Evolutionary conservation across 2,797 vertebrate genomes (phyloP).

Genomic region (Petrocephalus schoutedeni): DNA sequence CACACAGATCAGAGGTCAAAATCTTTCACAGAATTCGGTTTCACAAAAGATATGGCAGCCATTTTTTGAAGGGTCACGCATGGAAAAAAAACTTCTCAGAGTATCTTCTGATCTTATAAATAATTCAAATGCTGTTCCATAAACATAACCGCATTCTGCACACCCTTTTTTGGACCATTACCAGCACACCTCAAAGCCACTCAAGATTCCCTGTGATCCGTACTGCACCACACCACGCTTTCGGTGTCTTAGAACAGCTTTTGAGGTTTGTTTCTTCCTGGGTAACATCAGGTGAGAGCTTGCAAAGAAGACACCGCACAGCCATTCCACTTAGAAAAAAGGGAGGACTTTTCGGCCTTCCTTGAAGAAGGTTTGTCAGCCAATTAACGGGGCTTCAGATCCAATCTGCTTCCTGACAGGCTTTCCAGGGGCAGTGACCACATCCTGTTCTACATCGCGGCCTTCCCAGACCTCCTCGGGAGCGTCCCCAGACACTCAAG

Average conservation of each 20-base stretch:
- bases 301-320: neutral
- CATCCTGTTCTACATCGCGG: neutral
- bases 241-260: neutral
- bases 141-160: neutral
- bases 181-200: neutral
- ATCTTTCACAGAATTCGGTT: conserved; percentile 21
- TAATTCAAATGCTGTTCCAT: neutral
- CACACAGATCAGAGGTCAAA: conserved; percentile 9
- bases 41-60: neutral
- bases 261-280: neutral
- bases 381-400: neutral
- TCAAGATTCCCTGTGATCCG: neutral
- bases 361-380: neutral
- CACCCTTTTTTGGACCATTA: neutral
- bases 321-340: neutral
- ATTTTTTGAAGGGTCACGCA: neutral
- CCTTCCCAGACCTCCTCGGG: neutral
- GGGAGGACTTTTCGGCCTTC: neutral
- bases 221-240: neutral
- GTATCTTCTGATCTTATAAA: neutral
- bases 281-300: neutral
- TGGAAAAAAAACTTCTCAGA: neutral
- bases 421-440: neutral
- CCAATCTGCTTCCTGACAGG: neutral
- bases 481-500: neutral